A percentile compares a stretch with the other conserved stretches of the same genome.
Evolutionary conservation across 1,140 invertebrate species (phyloP).

Genomic region (Plodia interpunctella): DNA sequence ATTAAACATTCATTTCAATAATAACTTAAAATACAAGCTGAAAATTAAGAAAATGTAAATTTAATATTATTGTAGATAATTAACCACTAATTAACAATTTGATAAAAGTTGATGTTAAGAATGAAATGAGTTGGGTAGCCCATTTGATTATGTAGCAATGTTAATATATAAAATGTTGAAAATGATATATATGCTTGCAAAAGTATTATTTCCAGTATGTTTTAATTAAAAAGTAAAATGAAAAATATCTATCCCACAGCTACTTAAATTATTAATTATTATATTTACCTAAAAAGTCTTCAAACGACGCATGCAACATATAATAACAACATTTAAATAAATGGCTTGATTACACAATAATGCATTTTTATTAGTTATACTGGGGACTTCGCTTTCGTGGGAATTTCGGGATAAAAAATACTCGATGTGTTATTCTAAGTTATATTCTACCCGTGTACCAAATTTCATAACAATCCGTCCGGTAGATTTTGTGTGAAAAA

Average conservation of each 20-base stretch:
- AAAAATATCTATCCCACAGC: not conserved
- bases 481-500: no score
- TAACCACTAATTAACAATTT: not conserved
- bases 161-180: no score
- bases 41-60: not conserved
- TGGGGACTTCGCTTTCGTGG: no score
- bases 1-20: not conserved
- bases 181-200: no score
- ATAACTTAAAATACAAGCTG: not conserved
- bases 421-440: no score
- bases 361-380: no score
- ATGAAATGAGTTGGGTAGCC: no score
- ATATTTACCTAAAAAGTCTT: constrained; percentile 12
- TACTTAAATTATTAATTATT: not conserved
- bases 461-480: no score
- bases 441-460: no score
- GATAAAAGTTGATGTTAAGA: no score
- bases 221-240: not conserved
- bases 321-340: not conserved
- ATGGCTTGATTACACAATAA: not conserved
- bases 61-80: not conserved
- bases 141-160: no score
- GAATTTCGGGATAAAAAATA: no score
- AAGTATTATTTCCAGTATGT: not conserved
- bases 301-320: constrained; percentile 8